phyloP scores from a whole-genome alignment of 2,113 vertebrate genomes.

The Phalacrocorax aristotelis region DNA sequence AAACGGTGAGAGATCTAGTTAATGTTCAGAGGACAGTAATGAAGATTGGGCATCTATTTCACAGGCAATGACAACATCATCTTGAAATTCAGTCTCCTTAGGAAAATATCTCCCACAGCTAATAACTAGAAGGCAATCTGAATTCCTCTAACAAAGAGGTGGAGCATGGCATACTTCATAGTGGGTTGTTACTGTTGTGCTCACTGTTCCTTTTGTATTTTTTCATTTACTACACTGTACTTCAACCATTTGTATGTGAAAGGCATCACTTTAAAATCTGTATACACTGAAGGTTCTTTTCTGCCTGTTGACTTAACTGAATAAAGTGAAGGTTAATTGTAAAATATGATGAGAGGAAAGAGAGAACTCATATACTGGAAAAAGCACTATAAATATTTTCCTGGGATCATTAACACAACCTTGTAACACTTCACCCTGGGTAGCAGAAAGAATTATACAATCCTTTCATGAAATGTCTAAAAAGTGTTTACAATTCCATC shows the following conservation, averaged over 20 bases:
- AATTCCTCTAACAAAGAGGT: background rate
- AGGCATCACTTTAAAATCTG: background rate
- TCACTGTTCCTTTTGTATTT: background rate
- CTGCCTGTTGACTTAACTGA: background rate
- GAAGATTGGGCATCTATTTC: background rate
- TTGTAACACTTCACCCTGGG: background rate
- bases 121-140: background rate
- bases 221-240: background rate
- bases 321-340: background rate
- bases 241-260: background rate
- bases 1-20: background rate
- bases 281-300: background rate
- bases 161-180: background rate
- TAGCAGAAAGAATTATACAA: conserved; percentile 12
- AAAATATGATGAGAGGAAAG: background rate
- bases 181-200: background rate
- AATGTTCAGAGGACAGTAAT: background rate
- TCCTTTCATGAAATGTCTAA: background rate
- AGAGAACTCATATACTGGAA: conserved; percentile 16
- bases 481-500: conserved; percentile 12
- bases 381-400: conserved; percentile 56
- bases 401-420: conserved; percentile 12
- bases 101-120: background rate
- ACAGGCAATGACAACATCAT: background rate
- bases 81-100: background rate